Conservation (phyloP, 2,113 vertebrate genomes). For the Macquaria ambigua region DNA sequence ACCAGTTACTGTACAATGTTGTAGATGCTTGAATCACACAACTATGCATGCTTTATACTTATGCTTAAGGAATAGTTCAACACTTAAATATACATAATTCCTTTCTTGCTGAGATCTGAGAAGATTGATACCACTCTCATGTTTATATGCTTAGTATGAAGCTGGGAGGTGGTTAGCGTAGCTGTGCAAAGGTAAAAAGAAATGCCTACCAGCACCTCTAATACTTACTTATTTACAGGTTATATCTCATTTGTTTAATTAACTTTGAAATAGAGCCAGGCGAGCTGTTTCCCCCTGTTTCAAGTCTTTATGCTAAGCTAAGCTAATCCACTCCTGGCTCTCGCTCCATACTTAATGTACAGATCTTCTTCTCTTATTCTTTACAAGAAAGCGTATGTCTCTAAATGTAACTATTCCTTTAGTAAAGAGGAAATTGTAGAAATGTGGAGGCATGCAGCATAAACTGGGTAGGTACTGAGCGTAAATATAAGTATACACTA, state of each 20-base stretch:
- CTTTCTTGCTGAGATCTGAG: not conserved
- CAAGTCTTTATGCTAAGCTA: not conserved
- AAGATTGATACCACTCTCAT: not conserved
- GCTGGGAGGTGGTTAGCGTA: not conserved
- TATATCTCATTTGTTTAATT: not conserved
- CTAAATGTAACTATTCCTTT: not conserved
- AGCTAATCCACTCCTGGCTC: not conserved
- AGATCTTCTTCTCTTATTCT: not conserved
- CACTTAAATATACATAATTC: not conserved
- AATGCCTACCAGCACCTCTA: not conserved
- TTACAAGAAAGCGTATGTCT: not conserved
- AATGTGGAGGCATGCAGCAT: not conserved
- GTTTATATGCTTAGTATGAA: not conserved
- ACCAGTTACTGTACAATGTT: not conserved
- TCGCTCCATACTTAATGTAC: too few species aligned
- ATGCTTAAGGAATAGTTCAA: not conserved
- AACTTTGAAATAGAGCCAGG: not conserved
- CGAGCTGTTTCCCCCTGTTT: not conserved
- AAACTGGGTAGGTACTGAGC: not conserved
- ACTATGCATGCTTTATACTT: not conserved
- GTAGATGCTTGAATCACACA: not conserved
- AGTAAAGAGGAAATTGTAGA: too few species aligned
- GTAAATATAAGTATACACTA: not conserved
- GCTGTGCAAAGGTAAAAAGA: not conserved
- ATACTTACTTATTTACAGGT: not conserved